Percentiles rank a stretch among this genome's conserved stretches.
phyloP scores from a whole-genome alignment of 2,888 invertebrate species.

The Ichneumoninae sp. region DNA sequence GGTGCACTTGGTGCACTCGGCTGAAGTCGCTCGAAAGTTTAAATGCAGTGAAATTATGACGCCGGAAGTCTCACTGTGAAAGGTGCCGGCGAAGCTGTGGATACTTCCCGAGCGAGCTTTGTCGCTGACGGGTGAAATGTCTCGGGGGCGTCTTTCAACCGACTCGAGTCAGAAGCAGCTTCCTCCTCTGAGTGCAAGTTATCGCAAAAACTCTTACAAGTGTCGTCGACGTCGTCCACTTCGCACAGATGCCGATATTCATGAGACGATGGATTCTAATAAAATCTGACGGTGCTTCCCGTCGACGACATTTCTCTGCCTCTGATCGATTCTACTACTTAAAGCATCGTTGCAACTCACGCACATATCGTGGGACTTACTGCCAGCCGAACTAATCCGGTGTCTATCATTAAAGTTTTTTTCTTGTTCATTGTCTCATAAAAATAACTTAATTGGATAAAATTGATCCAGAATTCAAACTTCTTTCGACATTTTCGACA shows the following conservation, averaged over 20 bases:
- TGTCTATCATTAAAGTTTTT: neutral
- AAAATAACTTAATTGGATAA: neutral
- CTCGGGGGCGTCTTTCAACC: neutral
- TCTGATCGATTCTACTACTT: no score
- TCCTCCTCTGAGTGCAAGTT: constrained; percentile 21
- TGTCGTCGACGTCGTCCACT: constrained; percentile 32
- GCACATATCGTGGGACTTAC: neutral
- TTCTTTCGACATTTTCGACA: neutral
- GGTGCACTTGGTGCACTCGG: neutral
- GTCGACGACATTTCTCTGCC: neutral
- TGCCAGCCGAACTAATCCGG: neutral
- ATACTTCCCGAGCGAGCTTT: neutral
- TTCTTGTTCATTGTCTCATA: neutral
- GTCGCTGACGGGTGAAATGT: constrained; percentile 20
- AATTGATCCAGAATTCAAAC: neutral
- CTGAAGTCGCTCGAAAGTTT: neutral
- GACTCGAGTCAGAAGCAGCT: constrained; percentile 31
- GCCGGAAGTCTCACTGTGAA: neutral
- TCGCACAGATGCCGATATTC: constrained; percentile 26
- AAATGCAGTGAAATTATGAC: constrained; percentile 21
- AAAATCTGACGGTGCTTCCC: constrained; percentile 16
- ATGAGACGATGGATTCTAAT: constrained; percentile 27
- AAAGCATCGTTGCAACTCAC: neutral
- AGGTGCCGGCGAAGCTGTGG: neutral
- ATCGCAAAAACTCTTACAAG: constrained; percentile 50